Percentiles rank a stretch among this genome's conserved stretches.
Conservation (phyloP, 2,888 invertebrate species). For the Aphrophora alni region DNA sequence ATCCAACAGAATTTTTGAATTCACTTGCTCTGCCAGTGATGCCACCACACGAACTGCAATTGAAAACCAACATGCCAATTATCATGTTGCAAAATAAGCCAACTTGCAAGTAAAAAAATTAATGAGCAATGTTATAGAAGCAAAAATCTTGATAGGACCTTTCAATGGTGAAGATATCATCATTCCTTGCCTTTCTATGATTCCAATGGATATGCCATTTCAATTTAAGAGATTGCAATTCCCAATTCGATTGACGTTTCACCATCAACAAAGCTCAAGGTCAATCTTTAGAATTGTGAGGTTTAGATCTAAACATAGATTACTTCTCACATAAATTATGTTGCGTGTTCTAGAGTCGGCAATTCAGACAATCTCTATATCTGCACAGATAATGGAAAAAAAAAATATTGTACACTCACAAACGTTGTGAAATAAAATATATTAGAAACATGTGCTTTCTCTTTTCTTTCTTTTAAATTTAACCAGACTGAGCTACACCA, state of each 20-base stretch:
- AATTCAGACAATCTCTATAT: not conserved
- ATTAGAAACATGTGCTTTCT: not conserved
- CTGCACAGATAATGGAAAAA: not conserved
- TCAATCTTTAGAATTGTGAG: not conserved
- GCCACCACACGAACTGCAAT: no score
- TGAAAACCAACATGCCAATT: not conserved
- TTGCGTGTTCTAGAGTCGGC: no score
- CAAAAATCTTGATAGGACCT: no score
- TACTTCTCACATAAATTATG: no score
- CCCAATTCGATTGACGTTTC: no score
- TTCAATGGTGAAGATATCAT: slow-evolving; percentile 4
- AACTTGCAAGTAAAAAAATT: not conserved
- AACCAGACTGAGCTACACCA: not conserved
- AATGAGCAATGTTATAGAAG: not conserved
- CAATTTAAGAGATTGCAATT: no score
- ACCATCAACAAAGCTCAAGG: slow-evolving; percentile 10
- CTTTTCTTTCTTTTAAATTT: no score
- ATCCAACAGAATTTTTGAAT: no score
- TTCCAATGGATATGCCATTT: no score
- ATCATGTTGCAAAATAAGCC: not conserved
- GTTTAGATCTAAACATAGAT: not conserved
- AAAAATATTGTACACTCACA: not conserved
- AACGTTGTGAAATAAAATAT: not conserved
- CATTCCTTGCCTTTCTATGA: no score
- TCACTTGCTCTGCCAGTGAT: slow-evolving; percentile 23